Evolutionary conservation across 2,113 vertebrate genomes (phyloP).

Genomic region (Deroptyus accipitrinus): DNA sequence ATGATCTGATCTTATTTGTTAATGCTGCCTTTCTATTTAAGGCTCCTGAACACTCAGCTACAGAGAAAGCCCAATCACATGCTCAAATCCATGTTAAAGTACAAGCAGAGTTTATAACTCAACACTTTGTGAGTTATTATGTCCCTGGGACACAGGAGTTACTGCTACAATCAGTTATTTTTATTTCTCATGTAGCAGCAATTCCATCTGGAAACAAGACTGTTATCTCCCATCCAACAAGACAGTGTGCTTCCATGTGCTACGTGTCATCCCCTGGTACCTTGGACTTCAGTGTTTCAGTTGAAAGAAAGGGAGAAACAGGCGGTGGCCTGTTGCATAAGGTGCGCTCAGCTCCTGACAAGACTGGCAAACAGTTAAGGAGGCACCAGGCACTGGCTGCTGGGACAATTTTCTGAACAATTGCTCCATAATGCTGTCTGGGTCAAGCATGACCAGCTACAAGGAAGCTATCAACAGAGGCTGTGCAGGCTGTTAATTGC

Average conservation of each 20-base stretch:
- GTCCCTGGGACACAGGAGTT: constrained; percentile 3
- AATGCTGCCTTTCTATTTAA: constrained; percentile 48
- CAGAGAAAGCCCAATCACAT: constrained; percentile 58
- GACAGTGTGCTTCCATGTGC: not conserved
- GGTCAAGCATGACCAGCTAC: not conserved
- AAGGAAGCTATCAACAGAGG: not conserved
- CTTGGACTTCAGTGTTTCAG: not conserved
- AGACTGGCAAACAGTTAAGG: not conserved
- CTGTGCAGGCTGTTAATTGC: not conserved
- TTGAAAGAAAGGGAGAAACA: not conserved
- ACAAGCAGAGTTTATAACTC: constrained; percentile 43
- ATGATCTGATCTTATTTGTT: constrained; percentile 15
- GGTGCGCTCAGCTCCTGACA: not conserved
- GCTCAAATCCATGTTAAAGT: constrained; percentile 62
- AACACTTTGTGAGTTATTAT: constrained; percentile 25
- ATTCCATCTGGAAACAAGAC: constrained; percentile 7
- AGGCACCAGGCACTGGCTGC: not conserved
- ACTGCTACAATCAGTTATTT: constrained; percentile 26
- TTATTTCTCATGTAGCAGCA: not conserved
- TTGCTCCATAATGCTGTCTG: not conserved
- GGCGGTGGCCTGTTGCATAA: not conserved
- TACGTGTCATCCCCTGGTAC: not conserved
- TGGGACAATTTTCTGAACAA: not conserved
- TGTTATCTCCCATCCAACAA: not conserved
- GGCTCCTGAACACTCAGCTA: not conserved